Evolutionary conservation across 1,140 invertebrate species (phyloP).

Genomic region (Stenopsyche tienmushanensis): DNA sequence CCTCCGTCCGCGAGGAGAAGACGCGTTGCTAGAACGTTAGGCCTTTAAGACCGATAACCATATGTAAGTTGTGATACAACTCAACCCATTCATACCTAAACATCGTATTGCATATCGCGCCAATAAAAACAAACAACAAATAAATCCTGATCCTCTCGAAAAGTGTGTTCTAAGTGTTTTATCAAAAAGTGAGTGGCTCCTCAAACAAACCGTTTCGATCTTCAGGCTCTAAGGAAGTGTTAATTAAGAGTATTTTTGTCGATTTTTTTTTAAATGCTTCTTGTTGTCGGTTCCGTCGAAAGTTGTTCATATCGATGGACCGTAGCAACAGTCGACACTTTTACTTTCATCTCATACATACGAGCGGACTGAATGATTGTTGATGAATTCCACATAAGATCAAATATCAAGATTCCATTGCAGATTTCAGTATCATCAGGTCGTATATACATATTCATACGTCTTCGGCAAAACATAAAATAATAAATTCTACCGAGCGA

Average conservation of each 20-base stretch:
- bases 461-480: too few relatives aligned
- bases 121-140: slow-evolving; percentile 6
- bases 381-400: too few relatives aligned
- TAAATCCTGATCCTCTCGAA: background rate
- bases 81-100: too few relatives aligned
- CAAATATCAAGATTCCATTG: too few relatives aligned
- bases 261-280: slow-evolving; percentile 4
- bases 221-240: background rate
- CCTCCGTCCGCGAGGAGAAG: slow-evolving; percentile 15
- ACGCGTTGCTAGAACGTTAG: slow-evolving; percentile 11
- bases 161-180: too few relatives aligned
- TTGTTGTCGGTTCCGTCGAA: slow-evolving; percentile 24
- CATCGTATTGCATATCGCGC: too few relatives aligned
- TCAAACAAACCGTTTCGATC: background rate
- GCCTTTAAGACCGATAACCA: background rate
- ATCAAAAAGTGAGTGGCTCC: background rate
- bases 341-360: slow-evolving; percentile 34
- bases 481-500: too few relatives aligned
- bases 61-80: slow-evolving; percentile 14
- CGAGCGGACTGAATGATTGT: too few relatives aligned
- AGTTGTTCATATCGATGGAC: slow-evolving; percentile 37
- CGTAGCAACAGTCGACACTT: slow-evolving; percentile 33
- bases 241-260: background rate
- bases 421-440: too few relatives aligned
- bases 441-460: too few relatives aligned